These are phyloP conservation scores for Limnephilus rhombicus DNA, from an alignment of 2,888 invertebrate genomes.

Conservation along the genomic window DNA sequence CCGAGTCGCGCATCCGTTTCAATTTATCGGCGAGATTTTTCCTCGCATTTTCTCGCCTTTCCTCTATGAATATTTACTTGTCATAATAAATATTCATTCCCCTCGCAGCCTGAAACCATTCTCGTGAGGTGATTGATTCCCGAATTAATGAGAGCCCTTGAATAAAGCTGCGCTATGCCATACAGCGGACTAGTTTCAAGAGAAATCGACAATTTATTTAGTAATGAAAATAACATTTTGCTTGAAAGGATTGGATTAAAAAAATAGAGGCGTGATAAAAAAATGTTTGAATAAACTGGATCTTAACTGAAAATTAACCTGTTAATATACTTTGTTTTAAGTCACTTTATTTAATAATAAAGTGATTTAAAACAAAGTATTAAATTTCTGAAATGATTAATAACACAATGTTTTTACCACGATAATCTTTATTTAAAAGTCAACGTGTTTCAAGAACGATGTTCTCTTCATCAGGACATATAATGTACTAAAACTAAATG, in stretches of 20 bases:
- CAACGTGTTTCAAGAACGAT: too few relatives aligned
- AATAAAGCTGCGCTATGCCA: neutral
- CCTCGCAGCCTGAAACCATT: neutral
- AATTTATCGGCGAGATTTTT: constrained; percentile 32
- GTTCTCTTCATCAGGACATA: too few relatives aligned
- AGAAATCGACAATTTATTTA: neutral
- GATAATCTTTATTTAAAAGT: too few relatives aligned
- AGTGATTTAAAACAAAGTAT: too few relatives aligned
- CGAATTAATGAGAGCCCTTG: constrained; percentile 28
- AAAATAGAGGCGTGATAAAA: neutral
- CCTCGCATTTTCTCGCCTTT: neutral
- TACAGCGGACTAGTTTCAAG: neutral
- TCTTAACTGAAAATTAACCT: neutral
- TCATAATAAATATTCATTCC: constrained; percentile 46
- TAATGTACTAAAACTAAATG: too few relatives aligned
- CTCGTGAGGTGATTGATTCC: constrained; percentile 43
- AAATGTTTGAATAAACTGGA: neutral
- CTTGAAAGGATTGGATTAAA: neutral
- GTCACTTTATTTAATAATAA: too few relatives aligned
- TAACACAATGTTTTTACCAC: too few relatives aligned
- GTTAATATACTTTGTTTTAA: too few relatives aligned
- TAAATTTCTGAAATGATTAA: too few relatives aligned
- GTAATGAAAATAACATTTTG: neutral
- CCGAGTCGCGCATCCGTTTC: constrained; percentile 17
- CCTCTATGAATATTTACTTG: constrained; percentile 43